Percentiles rank a stretch among this genome's conserved stretches.
These are phyloP conservation scores for Alces alces DNA, from an alignment of 2,113 vertebrate species.

Conservation along the genomic window DNA sequence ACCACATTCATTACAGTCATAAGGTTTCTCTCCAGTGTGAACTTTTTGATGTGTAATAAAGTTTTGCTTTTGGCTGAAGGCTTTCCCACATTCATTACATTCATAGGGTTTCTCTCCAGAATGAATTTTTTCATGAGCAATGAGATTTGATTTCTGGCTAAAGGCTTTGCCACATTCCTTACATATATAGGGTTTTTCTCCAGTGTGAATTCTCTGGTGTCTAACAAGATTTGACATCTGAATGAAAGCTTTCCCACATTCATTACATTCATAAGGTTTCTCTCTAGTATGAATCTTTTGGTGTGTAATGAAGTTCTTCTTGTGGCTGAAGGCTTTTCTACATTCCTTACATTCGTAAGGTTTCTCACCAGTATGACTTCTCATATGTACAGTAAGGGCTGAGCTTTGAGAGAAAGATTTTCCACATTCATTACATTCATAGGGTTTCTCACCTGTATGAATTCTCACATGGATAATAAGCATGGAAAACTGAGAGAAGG, in stretches of 20 bases:
- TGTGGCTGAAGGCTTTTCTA: slow-evolving; percentile 71
- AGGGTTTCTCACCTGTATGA: slow-evolving; percentile 72
- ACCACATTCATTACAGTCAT: slow-evolving; percentile 74
- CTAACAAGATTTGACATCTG: slow-evolving; percentile 71
- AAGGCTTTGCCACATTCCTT: slow-evolving; percentile 74
- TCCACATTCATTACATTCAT: slow-evolving; percentile 67
- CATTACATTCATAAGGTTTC: slow-evolving; percentile 70
- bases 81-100: slow-evolving; percentile 72
- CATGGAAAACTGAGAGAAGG: slow-evolving; percentile 69
- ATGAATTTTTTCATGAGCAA: slow-evolving; percentile 73
- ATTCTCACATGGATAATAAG: slow-evolving; percentile 68
- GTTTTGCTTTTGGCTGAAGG: slow-evolving; percentile 72
- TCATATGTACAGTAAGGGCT: slow-evolving; percentile 65
- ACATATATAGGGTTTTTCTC: slow-evolving; percentile 71
- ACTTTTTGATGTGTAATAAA: slow-evolving; percentile 74
- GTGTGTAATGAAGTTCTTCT: slow-evolving; percentile 69
- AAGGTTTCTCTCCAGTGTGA: slow-evolving; percentile 74
- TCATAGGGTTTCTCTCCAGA: slow-evolving; percentile 71
- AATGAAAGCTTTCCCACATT: slow-evolving; percentile 72
- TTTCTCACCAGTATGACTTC: slow-evolving; percentile 68
- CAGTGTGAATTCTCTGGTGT: slow-evolving; percentile 72
- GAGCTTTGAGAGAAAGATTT: slow-evolving; percentile 71
- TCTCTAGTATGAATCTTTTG: slow-evolving; percentile 72
- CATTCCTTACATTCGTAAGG: slow-evolving; percentile 69
- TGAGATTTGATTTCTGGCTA: slow-evolving; percentile 71